Percentiles rank a stretch among this genome's conserved stretches.
phyloP scores from a whole-genome alignment of 2,888 invertebrate species.

The Teinopalpus imperialis region DNA sequence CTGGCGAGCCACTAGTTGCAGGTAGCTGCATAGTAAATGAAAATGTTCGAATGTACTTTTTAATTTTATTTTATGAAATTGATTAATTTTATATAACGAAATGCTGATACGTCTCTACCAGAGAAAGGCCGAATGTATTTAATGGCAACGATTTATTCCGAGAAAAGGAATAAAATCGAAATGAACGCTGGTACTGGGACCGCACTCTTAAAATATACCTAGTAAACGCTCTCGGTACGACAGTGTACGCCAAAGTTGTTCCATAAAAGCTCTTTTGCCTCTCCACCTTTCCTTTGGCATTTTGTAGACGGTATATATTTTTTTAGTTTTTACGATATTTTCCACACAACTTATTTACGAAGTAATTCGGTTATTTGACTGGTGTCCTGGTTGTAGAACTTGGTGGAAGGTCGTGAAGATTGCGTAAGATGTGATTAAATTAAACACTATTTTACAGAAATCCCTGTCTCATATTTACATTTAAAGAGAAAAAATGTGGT shows the following conservation, averaged over 20 bases:
- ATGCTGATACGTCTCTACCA: not conserved
- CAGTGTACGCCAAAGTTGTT: constrained; percentile 67
- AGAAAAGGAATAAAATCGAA: constrained; percentile 8
- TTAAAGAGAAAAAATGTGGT: too few species aligned
- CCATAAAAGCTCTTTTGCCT: constrained; percentile 74
- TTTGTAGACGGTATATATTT: constrained; percentile 46
- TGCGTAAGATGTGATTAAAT: too few species aligned
- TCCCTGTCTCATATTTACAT: too few species aligned
- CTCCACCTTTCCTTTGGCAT: constrained; percentile 72
- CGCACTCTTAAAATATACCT: constrained; percentile 43
- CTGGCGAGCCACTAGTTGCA: too few species aligned
- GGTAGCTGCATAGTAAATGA: too few species aligned
- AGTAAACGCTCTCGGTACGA: constrained; percentile 63
- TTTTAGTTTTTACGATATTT: constrained; percentile 36
- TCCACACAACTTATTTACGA: constrained; percentile 43
- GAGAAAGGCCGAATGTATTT: constrained; percentile 3
- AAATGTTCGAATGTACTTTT: too few species aligned
- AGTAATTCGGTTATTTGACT: constrained; percentile 33
- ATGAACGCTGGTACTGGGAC: constrained; percentile 39
- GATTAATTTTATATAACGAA: too few species aligned
- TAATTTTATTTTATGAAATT: too few species aligned
- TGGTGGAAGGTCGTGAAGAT: not conserved
- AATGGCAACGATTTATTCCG: constrained; percentile 12
- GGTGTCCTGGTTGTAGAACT: constrained; percentile 20
- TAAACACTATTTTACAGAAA: too few species aligned